These are phyloP conservation scores for Crotalus adamanteus DNA, from an alignment of 2,797 vertebrate species.

Conservation along the genomic window DNA sequence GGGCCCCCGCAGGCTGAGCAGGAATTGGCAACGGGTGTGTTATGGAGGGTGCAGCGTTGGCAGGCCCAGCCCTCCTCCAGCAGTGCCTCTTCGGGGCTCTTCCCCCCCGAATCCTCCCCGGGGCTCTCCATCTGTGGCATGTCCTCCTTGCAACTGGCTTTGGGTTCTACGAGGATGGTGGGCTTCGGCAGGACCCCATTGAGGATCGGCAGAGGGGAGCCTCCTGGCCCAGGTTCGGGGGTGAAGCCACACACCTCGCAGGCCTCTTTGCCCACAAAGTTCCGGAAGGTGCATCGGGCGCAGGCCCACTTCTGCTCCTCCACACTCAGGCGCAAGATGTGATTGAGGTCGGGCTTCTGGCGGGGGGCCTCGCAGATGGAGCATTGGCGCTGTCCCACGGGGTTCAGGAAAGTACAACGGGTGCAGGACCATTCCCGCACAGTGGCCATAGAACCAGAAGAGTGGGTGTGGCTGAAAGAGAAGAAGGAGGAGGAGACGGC, in stretches of 20 bases:
- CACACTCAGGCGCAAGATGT: constrained; percentile 90
- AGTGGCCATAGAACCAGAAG: constrained; percentile 89
- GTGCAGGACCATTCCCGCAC: constrained; percentile 91
- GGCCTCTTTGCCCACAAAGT: constrained; percentile 85
- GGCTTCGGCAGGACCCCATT: constrained; percentile 70
- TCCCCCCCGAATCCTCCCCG: constrained; percentile 34
- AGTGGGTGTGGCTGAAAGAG: constrained; percentile 86
- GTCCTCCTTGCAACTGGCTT: constrained; percentile 62
- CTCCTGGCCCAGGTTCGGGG: constrained; percentile 62
- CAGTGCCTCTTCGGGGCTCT: constrained; percentile 64
- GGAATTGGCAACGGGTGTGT: constrained; percentile 88
- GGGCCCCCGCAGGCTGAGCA: constrained; percentile 95
- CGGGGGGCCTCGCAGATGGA: constrained; percentile 97
- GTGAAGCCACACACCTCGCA: constrained; percentile 90
- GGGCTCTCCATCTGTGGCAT: constrained; percentile 49
- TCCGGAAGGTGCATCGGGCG: constrained; percentile 91
- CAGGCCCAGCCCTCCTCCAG: constrained; percentile 85
- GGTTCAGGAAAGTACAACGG: constrained; percentile 96
- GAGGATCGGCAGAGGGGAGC: constrained; percentile 70
- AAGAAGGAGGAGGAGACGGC: background rate
- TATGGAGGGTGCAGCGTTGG: constrained; percentile 92
- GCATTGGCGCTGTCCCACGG: constrained; percentile 86
- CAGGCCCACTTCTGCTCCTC: constrained; percentile 93
- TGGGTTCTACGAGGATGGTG: constrained; percentile 59
- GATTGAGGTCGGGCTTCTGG: constrained; percentile 93